phyloP scores from a whole-genome alignment of 2,888 invertebrate species.

The Dione juno region DNA sequence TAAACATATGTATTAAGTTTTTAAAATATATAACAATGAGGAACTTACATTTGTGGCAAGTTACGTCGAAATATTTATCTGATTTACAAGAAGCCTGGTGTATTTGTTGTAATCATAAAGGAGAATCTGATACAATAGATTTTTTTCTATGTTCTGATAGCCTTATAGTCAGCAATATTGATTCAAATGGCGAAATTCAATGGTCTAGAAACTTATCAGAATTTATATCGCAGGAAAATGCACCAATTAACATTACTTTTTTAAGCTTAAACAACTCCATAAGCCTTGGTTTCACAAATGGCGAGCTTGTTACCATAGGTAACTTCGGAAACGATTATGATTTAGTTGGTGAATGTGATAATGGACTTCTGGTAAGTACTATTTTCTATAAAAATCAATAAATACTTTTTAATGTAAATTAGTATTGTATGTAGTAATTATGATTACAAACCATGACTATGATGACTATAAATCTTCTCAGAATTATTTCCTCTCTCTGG shows the following conservation, averaged over 20 bases:
- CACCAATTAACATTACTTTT: slow-evolving; percentile 71
- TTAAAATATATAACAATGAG: slow-evolving; percentile 57
- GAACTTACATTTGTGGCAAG: slow-evolving; percentile 70
- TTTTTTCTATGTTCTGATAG: slow-evolving; percentile 70
- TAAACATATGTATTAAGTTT: slow-evolving; percentile 4
- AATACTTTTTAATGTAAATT: background rate
- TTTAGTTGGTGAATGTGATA: slow-evolving; percentile 65
- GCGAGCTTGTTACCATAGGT: slow-evolving; percentile 67
- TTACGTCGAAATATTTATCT: slow-evolving; percentile 57
- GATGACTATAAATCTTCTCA: no score
- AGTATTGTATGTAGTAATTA: background rate
- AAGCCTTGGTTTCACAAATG: slow-evolving; percentile 69
- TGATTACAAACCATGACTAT: background rate
- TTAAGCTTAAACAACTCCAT: slow-evolving; percentile 65
- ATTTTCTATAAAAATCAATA: background rate
- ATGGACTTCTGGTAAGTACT: slow-evolving; percentile 68
- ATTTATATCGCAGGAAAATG: slow-evolving; percentile 69
- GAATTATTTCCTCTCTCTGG: no score
- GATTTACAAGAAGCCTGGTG: slow-evolving; percentile 53
- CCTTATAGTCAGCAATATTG: slow-evolving; percentile 63
- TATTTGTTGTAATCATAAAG: slow-evolving; percentile 67
- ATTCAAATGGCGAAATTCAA: slow-evolving; percentile 58
- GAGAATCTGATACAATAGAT: slow-evolving; percentile 59
- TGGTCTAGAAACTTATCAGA: slow-evolving; percentile 66
- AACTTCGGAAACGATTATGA: slow-evolving; percentile 60